These are phyloP conservation scores for Zaprionus gabonicus DNA, from an alignment of 1,140 invertebrate species.

Conservation along the genomic window DNA sequence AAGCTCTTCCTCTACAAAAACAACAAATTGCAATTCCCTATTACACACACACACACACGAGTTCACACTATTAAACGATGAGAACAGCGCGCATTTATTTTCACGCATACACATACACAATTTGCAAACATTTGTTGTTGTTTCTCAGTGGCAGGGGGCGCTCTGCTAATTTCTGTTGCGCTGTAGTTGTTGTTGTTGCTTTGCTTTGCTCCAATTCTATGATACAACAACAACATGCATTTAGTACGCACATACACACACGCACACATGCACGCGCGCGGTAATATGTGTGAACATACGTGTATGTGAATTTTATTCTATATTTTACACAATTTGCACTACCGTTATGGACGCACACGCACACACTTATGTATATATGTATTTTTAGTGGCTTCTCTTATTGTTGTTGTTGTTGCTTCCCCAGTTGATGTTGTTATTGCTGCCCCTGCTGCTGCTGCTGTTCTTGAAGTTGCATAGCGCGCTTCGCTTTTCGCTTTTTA, in stretches of 20 bases:
- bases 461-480: slow-evolving; percentile 29
- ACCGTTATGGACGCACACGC: slow-evolving; percentile 41
- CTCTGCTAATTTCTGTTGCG: slow-evolving; percentile 54
- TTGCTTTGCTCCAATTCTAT: slow-evolving; percentile 74
- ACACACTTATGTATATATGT: slow-evolving; percentile 40
- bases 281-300: slow-evolving; percentile 8
- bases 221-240: slow-evolving; percentile 61
- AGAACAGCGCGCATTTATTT: slow-evolving; percentile 41
- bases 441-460: neutral
- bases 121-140: slow-evolving; percentile 48
- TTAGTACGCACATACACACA: slow-evolving; percentile 22
- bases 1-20: slow-evolving; percentile 65
- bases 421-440: slow-evolving; percentile 8
- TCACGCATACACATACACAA: slow-evolving; percentile 27
- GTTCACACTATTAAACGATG: slow-evolving; percentile 44
- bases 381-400: slow-evolving; percentile 32
- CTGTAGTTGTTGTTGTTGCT: slow-evolving; percentile 42
- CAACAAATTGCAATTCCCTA: slow-evolving; percentile 79
- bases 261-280: slow-evolving; percentile 9
- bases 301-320: slow-evolving; percentile 15
- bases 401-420: slow-evolving; percentile 16
- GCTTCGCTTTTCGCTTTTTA: slow-evolving; percentile 41
- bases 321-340: slow-evolving; percentile 66
- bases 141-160: slow-evolving; percentile 41
- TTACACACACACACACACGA: slow-evolving; percentile 48